A percentile compares a stretch with the other conserved stretches of the same genome.
phyloP scores from a whole-genome alignment of 1,140 invertebrate species.

The Mya arenaria region DNA sequence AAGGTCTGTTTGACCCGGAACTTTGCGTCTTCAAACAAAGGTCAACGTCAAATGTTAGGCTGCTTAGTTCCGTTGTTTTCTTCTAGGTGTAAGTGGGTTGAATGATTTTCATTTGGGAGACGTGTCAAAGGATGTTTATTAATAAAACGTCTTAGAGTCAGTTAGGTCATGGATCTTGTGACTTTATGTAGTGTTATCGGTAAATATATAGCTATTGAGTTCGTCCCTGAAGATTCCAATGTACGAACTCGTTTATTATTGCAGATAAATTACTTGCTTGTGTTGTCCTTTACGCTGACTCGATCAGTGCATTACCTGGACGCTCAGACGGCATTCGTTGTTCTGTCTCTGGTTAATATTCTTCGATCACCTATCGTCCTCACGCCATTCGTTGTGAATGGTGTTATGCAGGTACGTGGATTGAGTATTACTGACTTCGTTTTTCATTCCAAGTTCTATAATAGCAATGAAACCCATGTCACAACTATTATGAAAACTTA shows the following conservation, averaged over 20 bases:
- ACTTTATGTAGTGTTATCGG: constrained; percentile 78
- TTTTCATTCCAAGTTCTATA: neutral
- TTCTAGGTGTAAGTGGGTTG: too few relatives aligned
- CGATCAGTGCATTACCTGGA: constrained; percentile 87
- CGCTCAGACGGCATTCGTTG: constrained; percentile 95
- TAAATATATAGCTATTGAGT: too few relatives aligned
- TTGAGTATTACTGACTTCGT: constrained; percentile 78
- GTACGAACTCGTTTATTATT: too few relatives aligned
- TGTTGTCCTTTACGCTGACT: constrained; percentile 82
- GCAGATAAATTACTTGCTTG: constrained; percentile 91
- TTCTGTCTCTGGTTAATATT: constrained; percentile 98
- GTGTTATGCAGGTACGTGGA: constrained; percentile 76
- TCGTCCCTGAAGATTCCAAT: too few relatives aligned
- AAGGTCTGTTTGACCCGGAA: too few relatives aligned
- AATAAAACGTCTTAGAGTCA: constrained; percentile 90
- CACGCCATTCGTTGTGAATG: constrained; percentile 82
- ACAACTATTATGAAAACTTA: neutral
- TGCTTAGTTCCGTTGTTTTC: too few relatives aligned
- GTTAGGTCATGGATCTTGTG: constrained; percentile 80
- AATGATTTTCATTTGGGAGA: too few relatives aligned
- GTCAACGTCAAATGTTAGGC: too few relatives aligned
- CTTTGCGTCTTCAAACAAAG: too few relatives aligned
- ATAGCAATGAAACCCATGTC: neutral
- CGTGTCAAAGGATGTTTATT: too few relatives aligned
- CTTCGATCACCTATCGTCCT: constrained; percentile 91